phyloP scores from a whole-genome alignment of 2,113 vertebrate genomes.

The Stegastes partitus region DNA sequence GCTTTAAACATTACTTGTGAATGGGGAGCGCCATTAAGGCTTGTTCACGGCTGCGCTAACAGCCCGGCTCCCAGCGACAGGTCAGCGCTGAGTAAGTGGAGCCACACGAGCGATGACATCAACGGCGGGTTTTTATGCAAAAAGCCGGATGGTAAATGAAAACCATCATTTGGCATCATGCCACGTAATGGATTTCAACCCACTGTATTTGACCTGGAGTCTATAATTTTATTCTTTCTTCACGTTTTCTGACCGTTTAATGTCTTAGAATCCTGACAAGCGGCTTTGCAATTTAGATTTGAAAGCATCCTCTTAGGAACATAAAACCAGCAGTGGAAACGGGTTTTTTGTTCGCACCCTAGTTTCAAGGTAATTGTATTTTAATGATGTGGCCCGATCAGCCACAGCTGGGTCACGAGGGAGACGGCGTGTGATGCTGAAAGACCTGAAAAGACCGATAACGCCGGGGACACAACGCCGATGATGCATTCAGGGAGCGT shows the following conservation, averaged over 20 bases:
- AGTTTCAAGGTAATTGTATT: background rate
- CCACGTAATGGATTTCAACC: constrained; percentile 44
- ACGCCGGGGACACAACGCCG: background rate
- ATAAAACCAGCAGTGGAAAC: background rate
- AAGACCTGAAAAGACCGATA: background rate
- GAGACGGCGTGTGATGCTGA: background rate
- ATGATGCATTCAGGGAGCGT: background rate
- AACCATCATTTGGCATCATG: constrained; percentile 48
- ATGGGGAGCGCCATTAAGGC: constrained; percentile 48
- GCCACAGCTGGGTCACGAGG: background rate
- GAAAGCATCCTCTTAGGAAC: background rate
- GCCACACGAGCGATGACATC: constrained; percentile 60
- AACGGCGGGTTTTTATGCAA: constrained; percentile 50
- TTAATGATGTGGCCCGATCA: background rate
- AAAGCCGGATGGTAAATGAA: constrained; percentile 53
- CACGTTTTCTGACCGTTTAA: background rate
- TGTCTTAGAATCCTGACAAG: background rate
- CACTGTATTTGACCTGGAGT: constrained; percentile 7
- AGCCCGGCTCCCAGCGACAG: constrained; percentile 50
- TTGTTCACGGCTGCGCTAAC: constrained; percentile 58
- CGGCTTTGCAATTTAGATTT: background rate
- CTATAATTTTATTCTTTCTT: constrained; percentile 29
- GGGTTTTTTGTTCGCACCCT: background rate
- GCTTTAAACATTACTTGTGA: constrained; percentile 47
- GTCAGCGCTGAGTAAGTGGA: constrained; percentile 56